Conservation (phyloP, 2,888 invertebrate genomes). For the Synergus umbraculus region DNA sequence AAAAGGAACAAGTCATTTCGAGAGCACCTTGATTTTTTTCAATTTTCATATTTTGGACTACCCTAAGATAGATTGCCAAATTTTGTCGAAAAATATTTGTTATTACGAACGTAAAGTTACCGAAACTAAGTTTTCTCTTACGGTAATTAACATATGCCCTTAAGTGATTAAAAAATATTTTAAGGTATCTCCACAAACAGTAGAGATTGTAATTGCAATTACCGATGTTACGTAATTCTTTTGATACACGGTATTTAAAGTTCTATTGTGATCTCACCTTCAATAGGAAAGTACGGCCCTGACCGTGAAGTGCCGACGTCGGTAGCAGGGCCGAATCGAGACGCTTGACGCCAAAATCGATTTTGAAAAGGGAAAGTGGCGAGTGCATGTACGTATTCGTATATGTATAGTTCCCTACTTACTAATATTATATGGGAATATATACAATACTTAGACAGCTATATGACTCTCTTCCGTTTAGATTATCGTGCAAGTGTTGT, state of each 20-base stretch:
- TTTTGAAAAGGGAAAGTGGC: conserved; percentile 52
- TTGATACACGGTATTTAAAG: not conserved
- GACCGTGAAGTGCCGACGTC: conserved; percentile 32
- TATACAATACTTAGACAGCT: conserved; percentile 1
- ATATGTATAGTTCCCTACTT: not conserved
- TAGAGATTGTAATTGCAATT: no score
- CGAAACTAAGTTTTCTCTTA: no score
- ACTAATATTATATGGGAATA: not conserved
- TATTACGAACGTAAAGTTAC: no score
- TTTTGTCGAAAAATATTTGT: no score
- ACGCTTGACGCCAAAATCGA: conserved; percentile 54
- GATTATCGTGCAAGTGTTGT: conserved; percentile 19
- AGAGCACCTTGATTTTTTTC: no score
- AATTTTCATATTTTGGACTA: no score
- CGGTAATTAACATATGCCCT: no score
- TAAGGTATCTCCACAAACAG: no score
- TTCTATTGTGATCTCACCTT: not conserved
- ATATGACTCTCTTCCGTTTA: conserved; percentile 24
- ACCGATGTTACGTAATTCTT: not conserved
- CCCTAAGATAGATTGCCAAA: no score
- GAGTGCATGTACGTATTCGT: not conserved
- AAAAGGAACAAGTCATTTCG: no score
- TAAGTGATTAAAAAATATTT: no score
- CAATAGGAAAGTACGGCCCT: conserved; percentile 40
- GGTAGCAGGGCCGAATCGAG: conserved; percentile 26